Conservation (phyloP, 2,888 invertebrate species). For the Meliscaeva auricollis region DNA sequence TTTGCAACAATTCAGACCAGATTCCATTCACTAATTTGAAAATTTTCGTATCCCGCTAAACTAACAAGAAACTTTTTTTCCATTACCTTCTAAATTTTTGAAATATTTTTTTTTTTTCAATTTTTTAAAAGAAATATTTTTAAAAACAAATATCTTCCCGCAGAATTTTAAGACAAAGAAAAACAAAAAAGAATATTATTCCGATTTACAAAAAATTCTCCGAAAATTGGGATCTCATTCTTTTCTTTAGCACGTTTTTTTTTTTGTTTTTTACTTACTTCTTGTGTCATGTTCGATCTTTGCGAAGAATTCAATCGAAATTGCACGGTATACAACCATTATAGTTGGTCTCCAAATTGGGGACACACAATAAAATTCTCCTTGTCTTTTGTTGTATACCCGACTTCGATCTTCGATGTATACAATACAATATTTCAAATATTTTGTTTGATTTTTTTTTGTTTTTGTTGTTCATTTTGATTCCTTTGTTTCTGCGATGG, state of each 20-base stretch:
- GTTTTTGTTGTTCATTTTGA: neutral
- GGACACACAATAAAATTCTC: slow-evolving; percentile 65
- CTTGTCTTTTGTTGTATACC: neutral
- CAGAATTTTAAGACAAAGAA: slow-evolving; percentile 11
- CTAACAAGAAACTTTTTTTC: neutral
- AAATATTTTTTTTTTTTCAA: slow-evolving; percentile 8
- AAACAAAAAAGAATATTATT: neutral
- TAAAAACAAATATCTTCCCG: slow-evolving; percentile 29
- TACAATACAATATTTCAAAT: slow-evolving; percentile 42
- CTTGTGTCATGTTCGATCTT: slow-evolving; percentile 66
- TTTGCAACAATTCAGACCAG: neutral
- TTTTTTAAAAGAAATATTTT: slow-evolving; percentile 12
- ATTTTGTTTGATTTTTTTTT: slow-evolving; percentile 50
- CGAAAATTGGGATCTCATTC: slow-evolving; percentile 40
- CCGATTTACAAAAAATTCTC: neutral
- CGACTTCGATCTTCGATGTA: neutral
- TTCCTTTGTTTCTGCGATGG: neutral
- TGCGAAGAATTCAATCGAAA: slow-evolving; percentile 69
- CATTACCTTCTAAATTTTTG: slow-evolving; percentile 23
- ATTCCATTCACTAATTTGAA: slow-evolving; percentile 22
- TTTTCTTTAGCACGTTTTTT: slow-evolving; percentile 16
- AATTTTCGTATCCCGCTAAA: neutral
- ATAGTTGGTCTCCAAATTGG: slow-evolving; percentile 71
- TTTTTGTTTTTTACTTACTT: neutral
- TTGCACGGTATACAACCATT: slow-evolving; percentile 63